These are phyloP conservation scores for Eristalis pertinax DNA, from an alignment of 2,888 invertebrate species.

Conservation along the genomic window DNA sequence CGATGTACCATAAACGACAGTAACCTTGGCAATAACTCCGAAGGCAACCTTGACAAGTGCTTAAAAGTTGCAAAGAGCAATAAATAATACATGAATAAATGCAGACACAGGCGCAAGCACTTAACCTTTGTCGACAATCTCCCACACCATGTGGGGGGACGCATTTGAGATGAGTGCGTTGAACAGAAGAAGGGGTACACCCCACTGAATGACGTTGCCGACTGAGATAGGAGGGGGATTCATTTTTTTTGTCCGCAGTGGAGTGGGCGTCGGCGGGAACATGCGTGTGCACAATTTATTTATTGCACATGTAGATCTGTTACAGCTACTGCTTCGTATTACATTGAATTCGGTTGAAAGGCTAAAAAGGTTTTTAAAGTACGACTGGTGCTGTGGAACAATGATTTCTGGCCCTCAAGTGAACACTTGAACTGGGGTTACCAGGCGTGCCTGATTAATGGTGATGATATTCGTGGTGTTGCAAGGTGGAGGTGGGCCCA, in stretches of 20 bases:
- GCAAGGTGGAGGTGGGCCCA: no score
- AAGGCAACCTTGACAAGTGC: neutral
- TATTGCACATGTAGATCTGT: no score
- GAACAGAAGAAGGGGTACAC: neutral
- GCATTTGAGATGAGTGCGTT: neutral
- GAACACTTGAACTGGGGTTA: no score
- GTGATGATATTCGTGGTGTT: no score
- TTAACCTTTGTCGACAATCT: neutral
- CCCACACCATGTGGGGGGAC: neutral
- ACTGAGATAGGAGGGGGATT: neutral
- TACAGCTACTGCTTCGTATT: no score
- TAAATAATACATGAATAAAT: neutral
- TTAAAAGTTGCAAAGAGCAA: neutral
- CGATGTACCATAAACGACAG: neutral
- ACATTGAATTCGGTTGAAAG: no score
- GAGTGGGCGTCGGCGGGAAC: neutral
- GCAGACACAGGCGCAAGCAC: neutral
- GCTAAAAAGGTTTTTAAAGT: no score
- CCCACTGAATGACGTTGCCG: neutral
- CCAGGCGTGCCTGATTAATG: no score
- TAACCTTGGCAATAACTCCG: neutral
- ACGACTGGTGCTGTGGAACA: no score
- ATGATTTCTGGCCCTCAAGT: no score
- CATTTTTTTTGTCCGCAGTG: neutral
- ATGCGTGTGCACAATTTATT: neutral